Base-by-base conservation (phyloP, 2,888 invertebrate genomes). In the Agrotis puta region DNA sequence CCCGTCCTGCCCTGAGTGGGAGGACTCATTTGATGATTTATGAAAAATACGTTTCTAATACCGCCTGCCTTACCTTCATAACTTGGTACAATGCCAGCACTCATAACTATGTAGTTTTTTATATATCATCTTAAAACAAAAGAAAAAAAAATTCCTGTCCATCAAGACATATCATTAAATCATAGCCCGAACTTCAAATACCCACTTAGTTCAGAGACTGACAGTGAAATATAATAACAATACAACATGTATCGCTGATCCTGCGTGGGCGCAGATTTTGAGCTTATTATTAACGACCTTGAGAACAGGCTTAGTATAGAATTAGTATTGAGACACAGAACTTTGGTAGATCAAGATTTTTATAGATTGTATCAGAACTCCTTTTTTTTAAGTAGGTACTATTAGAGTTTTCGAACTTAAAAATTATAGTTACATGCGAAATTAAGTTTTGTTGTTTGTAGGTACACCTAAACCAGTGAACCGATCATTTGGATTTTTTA, bases 151-250 rank as follows among this genome's bases (percentile, higher is more conserved):
- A 11, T 66, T 20, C 0, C 14, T 1, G 11, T 22, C 47, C 20
- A 16, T 63, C 63, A 54, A 27, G 22, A 13, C 13, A 18, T 54
- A 27, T 27, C 64, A n/a, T 56, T 48, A 45, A 74, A 73, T 66
- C 24, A 51, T 66, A 51, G n/a, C 27, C 18, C 2, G 13, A 27
- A 24, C 13, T 48, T 16, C 24, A 56, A 61, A 75, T 54, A 68
- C 24, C 39, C n/a, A 27, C 50, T 74, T 69, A 6, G 61, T 62
- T 69, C 3, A 1, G 11, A n/a, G 16, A 39, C 54, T 68, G 61
- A 65, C 68, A 81, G 58, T 79, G 75, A 72, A 72, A 67, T 59
- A 74, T 64, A 71, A 81, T 79, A 84, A 74, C 65, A 78, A 79
- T 58, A 79, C 62, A 79, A 65, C 47, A 74, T 24, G 59, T 48